These are phyloP conservation scores for Dendrophyllia cribrosa DNA, from an alignment of 64 coral and sea anemone species.

Conservation along the genomic window DNA sequence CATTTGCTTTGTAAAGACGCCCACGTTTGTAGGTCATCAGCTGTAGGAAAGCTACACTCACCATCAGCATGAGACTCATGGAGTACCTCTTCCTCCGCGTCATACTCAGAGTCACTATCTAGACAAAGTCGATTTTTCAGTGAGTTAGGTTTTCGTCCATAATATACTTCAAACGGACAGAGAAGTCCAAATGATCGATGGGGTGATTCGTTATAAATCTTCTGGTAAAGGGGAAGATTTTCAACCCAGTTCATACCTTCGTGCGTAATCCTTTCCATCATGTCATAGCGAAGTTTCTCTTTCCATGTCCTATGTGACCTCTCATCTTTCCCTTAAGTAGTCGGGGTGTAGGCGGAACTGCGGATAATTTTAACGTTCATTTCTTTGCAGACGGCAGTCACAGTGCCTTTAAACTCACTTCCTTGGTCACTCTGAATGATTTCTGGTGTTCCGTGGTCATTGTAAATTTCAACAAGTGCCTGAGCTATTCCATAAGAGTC, in stretches of 20 bases:
- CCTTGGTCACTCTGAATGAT: constrained; percentile 39
- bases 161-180: constrained; percentile 46
- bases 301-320: constrained; percentile 43
- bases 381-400: constrained; percentile 3
- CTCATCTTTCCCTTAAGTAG: constrained; percentile 39
- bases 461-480: constrained; percentile 13
- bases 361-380: constrained; percentile 25
- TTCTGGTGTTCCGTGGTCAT: constrained; percentile 27
- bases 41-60: constrained; percentile 7
- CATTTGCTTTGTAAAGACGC: not conserved
- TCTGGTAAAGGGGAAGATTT: constrained; percentile 36
- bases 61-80: constrained; percentile 8
- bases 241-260: constrained; percentile 41
- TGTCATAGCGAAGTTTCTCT: constrained; percentile 23
- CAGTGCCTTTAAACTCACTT: constrained; percentile 22
- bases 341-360: constrained; percentile 15
- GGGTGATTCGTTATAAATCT: constrained; percentile 45
- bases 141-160: not conserved
- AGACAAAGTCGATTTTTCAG: too few relatives aligned
- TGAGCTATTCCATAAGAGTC: constrained; percentile 5
- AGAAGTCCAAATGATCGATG: constrained; percentile 28
- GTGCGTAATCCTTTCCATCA: constrained; percentile 15
- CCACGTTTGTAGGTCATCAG: constrained; percentile 7
- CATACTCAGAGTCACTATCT: too few relatives aligned
- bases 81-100: not conserved